Percentiles rank a stretch among this genome's conserved stretches.
phyloP scores from a whole-genome alignment of 1,140 invertebrate genomes.

The Lucilia sericata region DNA sequence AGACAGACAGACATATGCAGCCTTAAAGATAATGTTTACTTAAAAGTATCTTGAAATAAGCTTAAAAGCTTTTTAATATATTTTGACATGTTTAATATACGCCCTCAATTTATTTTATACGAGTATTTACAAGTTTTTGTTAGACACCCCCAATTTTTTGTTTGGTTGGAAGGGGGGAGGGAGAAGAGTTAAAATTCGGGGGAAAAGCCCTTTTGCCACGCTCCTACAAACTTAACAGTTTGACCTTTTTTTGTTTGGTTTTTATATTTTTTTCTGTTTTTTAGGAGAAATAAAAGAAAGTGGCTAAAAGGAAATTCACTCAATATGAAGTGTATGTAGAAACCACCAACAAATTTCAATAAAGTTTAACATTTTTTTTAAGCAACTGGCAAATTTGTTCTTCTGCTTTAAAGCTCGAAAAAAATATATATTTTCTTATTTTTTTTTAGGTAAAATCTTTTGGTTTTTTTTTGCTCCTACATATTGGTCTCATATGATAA shows the following conservation, averaged over 20 bases:
- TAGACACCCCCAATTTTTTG: background rate
- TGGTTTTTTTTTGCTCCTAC: too few species aligned
- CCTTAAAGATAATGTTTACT: slow-evolving; percentile 13
- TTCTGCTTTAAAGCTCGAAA: too few species aligned
- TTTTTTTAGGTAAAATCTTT: too few species aligned
- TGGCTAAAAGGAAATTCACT: background rate
- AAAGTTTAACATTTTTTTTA: background rate
- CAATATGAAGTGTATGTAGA: too few species aligned
- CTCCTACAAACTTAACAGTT: slow-evolving; percentile 29
- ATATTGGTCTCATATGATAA: too few species aligned
- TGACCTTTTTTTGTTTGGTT: slow-evolving; percentile 32
- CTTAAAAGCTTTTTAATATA: slow-evolving; percentile 43
- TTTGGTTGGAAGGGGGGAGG: too few species aligned
- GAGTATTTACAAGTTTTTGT: slow-evolving; percentile 3
- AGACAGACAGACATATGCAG: background rate
- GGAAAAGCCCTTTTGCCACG: background rate
- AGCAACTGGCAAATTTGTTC: background rate
- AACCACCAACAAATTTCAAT: background rate
- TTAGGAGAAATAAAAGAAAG: background rate
- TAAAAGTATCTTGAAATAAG: slow-evolving; percentile 20
- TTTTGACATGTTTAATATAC: slow-evolving; percentile 42
- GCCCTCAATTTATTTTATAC: slow-evolving; percentile 34
- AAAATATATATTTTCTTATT: too few species aligned
- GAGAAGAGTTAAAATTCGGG: background rate
- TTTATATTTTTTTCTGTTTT: background rate